phyloP scores from a whole-genome alignment of 2,797 vertebrate genomes.

The Syndactyla subalaris region DNA sequence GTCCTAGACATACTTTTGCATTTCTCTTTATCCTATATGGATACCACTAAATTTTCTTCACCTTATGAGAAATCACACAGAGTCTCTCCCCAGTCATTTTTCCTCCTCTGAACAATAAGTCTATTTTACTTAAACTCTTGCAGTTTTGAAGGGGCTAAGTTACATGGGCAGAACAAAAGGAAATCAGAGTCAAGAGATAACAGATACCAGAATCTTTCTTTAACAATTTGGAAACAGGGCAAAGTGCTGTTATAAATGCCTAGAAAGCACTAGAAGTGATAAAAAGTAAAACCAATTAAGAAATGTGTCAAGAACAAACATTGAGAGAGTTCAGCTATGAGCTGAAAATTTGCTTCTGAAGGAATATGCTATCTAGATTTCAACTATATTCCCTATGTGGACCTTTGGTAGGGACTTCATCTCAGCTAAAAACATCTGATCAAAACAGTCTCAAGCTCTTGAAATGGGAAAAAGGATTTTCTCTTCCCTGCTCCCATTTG shows the following conservation, averaged over 20 bases:
- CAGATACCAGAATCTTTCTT: background rate
- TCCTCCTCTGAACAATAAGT: background rate
- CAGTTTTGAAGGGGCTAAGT: background rate
- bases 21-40: background rate
- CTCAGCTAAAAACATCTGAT: background rate
- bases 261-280: background rate
- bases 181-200: background rate
- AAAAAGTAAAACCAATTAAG: background rate
- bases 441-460: background rate
- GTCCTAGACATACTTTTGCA: background rate
- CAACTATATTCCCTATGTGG: background rate
- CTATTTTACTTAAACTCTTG: background rate
- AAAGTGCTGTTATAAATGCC: background rate
- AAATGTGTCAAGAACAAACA: background rate
- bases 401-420: background rate
- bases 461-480: background rate
- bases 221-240: background rate
- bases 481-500: background rate
- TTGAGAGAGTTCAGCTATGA: background rate
- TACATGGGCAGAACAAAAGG: background rate
- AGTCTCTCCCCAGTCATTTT: background rate
- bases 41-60: background rate
- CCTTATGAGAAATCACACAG: background rate
- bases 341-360: background rate
- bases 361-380: background rate